These are phyloP conservation scores for Plodia interpunctella DNA, from an alignment of 1,140 invertebrate genomes.

Conservation along the genomic window DNA sequence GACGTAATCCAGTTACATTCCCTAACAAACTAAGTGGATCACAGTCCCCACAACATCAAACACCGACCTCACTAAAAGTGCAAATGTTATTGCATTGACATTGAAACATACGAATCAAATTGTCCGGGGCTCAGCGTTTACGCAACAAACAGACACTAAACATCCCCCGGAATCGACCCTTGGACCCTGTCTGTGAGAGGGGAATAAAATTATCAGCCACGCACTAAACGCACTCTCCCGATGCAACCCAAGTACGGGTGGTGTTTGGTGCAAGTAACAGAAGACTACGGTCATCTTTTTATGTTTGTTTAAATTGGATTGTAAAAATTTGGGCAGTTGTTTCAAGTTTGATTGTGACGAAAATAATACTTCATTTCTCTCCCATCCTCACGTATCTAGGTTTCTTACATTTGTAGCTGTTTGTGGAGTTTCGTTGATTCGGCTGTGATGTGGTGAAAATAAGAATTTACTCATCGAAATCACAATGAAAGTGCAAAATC, in stretches of 20 bases:
- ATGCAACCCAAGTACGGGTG: conserved; percentile 13
- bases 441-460: no score
- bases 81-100: conserved; percentile 29
- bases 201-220: conserved; percentile 61
- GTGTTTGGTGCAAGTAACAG: conserved; percentile 38
- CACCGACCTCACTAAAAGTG: background rate
- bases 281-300: background rate
- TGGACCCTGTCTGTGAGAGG: conserved; percentile 30
- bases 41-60: background rate
- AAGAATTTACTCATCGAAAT: no score
- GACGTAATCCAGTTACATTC: background rate
- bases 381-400: no score
- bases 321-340: no score
- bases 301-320: no score
- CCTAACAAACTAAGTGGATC: background rate
- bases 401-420: no score
- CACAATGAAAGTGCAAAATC: no score
- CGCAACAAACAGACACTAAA: conserved; percentile 53
- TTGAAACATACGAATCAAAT: conserved; percentile 56
- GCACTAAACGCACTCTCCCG: conserved; percentile 34
- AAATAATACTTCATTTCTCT: no score
- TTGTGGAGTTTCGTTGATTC: no score
- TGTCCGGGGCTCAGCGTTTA: conserved; percentile 56
- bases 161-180: conserved; percentile 45
- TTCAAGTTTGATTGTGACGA: no score